These are phyloP conservation scores for Acanthurus tractus DNA, from an alignment of 2,797 vertebrate genomes.

Conservation along the genomic window DNA sequence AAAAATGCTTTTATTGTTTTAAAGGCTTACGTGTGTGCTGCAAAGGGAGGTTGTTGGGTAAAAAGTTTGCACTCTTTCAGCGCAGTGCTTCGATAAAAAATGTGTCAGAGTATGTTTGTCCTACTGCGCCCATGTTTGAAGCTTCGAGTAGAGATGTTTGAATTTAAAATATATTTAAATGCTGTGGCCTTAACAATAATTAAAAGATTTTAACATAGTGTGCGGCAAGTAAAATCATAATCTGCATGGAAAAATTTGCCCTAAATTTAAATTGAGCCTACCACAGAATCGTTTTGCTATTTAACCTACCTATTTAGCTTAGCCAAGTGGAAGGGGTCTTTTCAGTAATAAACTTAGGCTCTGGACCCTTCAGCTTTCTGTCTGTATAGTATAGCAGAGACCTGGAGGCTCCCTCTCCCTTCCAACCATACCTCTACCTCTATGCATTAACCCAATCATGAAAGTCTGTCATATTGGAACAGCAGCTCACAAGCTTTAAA, in stretches of 20 bases:
- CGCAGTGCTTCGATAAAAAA: conserved; percentile 47
- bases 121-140: conserved; percentile 24
- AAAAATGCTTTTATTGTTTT: conserved; percentile 63
- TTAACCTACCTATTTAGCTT: not conserved
- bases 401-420: too few species aligned
- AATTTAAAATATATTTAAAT: conserved; percentile 37
- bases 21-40: conserved; percentile 31
- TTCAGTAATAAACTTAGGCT: not conserved
- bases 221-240: too few species aligned
- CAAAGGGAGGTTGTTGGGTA: conserved; percentile 20
- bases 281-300: not conserved
- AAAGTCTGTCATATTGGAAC: too few species aligned
- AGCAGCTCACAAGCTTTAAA: too few species aligned
- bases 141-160: conserved; percentile 6
- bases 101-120: conserved; percentile 25
- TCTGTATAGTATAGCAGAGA: not conserved
- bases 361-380: not conserved
- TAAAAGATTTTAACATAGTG: not conserved
- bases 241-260: too few species aligned
- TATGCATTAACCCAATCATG: not conserved
- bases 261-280: not conserved
- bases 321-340: not conserved
- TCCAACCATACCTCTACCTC: not conserved
- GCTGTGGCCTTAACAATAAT: conserved; percentile 9
- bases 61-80: conserved; percentile 42